Conservation (phyloP, 2,888 invertebrate genomes). For the Sphaerophoria taeniata region DNA sequence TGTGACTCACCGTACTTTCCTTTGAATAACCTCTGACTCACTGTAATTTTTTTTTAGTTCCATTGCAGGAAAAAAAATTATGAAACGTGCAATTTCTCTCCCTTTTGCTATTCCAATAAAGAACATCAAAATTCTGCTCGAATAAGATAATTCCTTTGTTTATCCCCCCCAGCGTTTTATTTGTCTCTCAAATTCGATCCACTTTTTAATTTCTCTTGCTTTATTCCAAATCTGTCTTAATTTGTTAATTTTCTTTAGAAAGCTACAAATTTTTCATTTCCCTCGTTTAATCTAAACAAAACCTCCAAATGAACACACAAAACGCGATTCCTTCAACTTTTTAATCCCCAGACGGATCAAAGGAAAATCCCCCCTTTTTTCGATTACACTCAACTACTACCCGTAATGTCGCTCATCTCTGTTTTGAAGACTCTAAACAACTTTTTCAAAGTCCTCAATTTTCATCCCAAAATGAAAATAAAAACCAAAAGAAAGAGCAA, state of each 20-base stretch:
- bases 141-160: too few species aligned
- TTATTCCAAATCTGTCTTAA: not conserved
- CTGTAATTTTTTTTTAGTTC: too few species aligned
- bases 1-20: too few species aligned
- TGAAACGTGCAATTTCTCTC: too few species aligned
- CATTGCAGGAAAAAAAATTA: too few species aligned
- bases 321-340: conserved; percentile 11
- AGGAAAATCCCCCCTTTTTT: conserved; percentile 16
- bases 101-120: too few species aligned
- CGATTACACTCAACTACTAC: not conserved
- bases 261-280: not conserved
- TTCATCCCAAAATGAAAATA: conserved; percentile 1
- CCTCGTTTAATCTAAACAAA: not conserved
- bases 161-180: too few species aligned
- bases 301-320: conserved; percentile 2
- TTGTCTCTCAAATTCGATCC: not conserved
- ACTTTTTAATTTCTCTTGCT: not conserved
- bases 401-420: not conserved
- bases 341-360: conserved; percentile 10
- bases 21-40: too few species aligned
- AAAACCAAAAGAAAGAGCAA: not conserved
- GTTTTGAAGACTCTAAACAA: not conserved
- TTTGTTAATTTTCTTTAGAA: not conserved
- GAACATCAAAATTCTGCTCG: too few species aligned
- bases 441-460: not conserved